Conservation (phyloP, 2,888 invertebrate species). For the Drosophila imparisetae region DNA sequence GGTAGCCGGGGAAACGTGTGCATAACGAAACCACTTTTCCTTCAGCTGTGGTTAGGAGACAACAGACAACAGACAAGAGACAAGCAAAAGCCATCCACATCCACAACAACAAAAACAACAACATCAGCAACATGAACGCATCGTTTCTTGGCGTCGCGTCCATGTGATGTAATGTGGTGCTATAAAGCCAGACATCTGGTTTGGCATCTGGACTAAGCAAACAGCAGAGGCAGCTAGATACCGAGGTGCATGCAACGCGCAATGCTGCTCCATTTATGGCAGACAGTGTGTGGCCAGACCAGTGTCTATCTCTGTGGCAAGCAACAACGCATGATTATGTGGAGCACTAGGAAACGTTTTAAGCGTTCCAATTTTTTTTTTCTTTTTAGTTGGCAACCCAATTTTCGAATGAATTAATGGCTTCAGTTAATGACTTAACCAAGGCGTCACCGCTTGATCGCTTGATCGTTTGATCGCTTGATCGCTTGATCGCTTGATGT, state of each 20-base stretch:
- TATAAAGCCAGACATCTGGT: conserved; percentile 59
- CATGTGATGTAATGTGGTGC: conserved; percentile 72
- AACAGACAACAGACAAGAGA: conserved; percentile 26
- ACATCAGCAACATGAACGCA: conserved; percentile 65
- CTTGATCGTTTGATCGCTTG: background rate
- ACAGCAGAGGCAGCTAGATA: conserved; percentile 18
- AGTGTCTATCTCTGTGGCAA: conserved; percentile 39
- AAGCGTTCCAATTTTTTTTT: background rate
- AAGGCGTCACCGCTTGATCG: conserved; percentile 15
- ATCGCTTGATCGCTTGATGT: conserved; percentile 1
- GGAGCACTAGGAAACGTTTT: conserved; percentile 72
- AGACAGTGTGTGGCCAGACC: conserved; percentile 48
- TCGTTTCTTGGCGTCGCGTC: conserved; percentile 59
- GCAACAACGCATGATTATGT: conserved; percentile 70
- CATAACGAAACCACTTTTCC: conserved; percentile 63
- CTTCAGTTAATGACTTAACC: conserved; percentile 51
- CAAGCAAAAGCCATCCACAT: conserved; percentile 24
- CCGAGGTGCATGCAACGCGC: conserved; percentile 40
- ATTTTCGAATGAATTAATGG: conserved; percentile 44
- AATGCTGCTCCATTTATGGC: conserved; percentile 75
- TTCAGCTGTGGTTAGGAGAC: conserved; percentile 36
- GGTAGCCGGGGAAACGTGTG: conserved; percentile 35
- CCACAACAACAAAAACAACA: conserved; percentile 25
- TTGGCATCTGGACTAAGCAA: conserved; percentile 60
- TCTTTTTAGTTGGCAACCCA: conserved; percentile 32